Base-by-base conservation (phyloP, 1,140 invertebrate genomes). In the Cyclina sinensis region DNA sequence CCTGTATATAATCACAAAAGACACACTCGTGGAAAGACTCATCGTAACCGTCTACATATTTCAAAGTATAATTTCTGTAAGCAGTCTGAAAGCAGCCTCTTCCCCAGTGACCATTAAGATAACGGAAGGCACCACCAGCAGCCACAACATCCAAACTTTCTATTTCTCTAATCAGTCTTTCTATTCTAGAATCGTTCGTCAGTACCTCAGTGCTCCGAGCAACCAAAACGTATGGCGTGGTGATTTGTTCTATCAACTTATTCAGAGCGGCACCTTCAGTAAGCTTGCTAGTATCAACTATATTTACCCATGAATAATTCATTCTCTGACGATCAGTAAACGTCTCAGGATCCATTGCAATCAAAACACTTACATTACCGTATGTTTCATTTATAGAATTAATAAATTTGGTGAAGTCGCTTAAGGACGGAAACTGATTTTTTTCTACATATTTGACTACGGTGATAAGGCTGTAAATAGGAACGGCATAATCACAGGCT, bases 1-100 rank as follows among this genome's bases (percentile, higher is more conserved):
- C 94, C 51, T 88, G 85, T 14, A 94, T 73, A 43, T 93, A 91
- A 89, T 94, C 94, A 91, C 94, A 95, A 78, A 92, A 93, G 88
- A 94, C 91, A 57, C 94, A 95, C 62, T 93, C 94, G 32, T 90
- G 84, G 4, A 86, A 65, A 7, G 94, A 95, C 62, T 86, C 81
- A 48, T 91, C 90, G 81, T 95, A 95, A 0, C 94, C 95, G 27
- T 93, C 90, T 7, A 87, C 32, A 46, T 91, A 92, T 21, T 82
- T 65, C 12, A 95, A 80, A 16, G 90, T 89, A 70, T 92, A 95
- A 48, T 94, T 93, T 70, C 89, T 89, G 51, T 93, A 88, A 3
- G 81, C 84, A 0, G 89, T 76, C 78, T 95, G 94, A 80, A 92
- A 92, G 65, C 95, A 95, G 0, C 92, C 94, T 39, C 92, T 87